These are phyloP conservation scores for Sebastes hopkinsi DNA, from an alignment of 2,797 vertebrate genomes.

Conservation along the genomic window DNA sequence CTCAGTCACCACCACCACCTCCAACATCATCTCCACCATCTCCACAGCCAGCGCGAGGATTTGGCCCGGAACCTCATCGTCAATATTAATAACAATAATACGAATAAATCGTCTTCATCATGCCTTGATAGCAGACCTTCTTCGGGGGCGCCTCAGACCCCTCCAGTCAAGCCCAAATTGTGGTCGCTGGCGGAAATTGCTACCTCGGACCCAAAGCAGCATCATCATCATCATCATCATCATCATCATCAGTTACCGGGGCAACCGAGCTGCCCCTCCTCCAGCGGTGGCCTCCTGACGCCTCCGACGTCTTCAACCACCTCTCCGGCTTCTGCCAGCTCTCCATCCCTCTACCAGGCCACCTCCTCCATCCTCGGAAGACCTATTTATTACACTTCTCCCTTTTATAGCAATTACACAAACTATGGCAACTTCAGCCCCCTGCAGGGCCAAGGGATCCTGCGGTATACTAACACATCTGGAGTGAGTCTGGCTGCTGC, in stretches of 20 bases:
- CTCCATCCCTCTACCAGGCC: constrained; percentile 88
- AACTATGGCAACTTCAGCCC: constrained; percentile 98
- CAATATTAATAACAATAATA: constrained; percentile 39
- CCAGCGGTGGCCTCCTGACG: constrained; percentile 80
- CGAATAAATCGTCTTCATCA: constrained; percentile 69
- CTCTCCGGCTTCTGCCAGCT: constrained; percentile 82
- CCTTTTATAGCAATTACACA: constrained; percentile 98
- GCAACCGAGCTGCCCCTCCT: constrained; percentile 80
- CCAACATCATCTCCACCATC: constrained; percentile 76
- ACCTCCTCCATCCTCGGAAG: constrained; percentile 91
- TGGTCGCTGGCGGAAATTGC: constrained; percentile 99
- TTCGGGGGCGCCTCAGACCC: constrained; percentile 83
- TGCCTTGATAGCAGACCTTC: constrained; percentile 76
- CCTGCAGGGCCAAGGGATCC: constrained; percentile 94
- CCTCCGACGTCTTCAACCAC: constrained; percentile 84
- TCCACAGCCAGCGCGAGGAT: constrained; percentile 86
- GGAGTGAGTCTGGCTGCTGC: constrained; percentile 80
- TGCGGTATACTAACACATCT: constrained; percentile 90
- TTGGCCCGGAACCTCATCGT: constrained; percentile 67
- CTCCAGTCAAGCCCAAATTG: constrained; percentile 91
- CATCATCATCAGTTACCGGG: constrained; percentile 67
- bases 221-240: constrained; percentile 75
- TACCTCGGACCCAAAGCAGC: constrained; percentile 94
- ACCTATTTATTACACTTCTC: constrained; percentile 97
- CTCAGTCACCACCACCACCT: constrained; percentile 83